Conservation (phyloP, 2,113 vertebrate species). For the Corythoichthys haematopterus region DNA sequence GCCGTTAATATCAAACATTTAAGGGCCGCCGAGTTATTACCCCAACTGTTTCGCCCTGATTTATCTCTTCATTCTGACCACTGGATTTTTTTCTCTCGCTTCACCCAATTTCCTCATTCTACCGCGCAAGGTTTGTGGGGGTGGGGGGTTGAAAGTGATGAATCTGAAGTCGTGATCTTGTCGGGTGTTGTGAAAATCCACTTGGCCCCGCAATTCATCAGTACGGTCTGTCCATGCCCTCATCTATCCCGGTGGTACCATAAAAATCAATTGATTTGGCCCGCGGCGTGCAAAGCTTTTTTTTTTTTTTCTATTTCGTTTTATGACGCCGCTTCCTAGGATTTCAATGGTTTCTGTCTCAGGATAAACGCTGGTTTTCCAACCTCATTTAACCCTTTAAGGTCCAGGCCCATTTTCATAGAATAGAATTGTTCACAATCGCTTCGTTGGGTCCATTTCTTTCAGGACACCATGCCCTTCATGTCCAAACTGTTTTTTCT, state of each 20-base stretch:
- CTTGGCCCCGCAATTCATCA: slow-evolving; percentile 54
- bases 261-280: slow-evolving; percentile 63
- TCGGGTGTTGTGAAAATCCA: slow-evolving; percentile 62
- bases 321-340: slow-evolving; percentile 27
- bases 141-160: slow-evolving; percentile 47
- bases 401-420: too few species aligned
- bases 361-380: slow-evolving; percentile 3
- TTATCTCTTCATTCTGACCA: slow-evolving; percentile 63
- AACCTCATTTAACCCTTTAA: too few species aligned
- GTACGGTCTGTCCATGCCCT: slow-evolving; percentile 46
- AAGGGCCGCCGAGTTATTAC: slow-evolving; percentile 58
- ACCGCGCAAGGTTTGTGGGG: slow-evolving; percentile 7
- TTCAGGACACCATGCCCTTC: too few species aligned
- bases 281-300: slow-evolving; percentile 26
- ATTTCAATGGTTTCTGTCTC: slow-evolving; percentile 21
- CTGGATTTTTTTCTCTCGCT: slow-evolving; percentile 30
- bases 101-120: slow-evolving; percentile 45
- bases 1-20: slow-evolving; percentile 55
- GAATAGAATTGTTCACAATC: too few species aligned
- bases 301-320: not conserved
- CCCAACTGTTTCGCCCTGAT: slow-evolving; percentile 44
- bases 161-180: slow-evolving; percentile 56
- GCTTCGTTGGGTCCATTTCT: too few species aligned
- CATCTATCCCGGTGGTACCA: slow-evolving; percentile 55
- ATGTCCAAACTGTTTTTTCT: too few species aligned